Conservation (phyloP, 2,888 invertebrate species). For the Pyrrhosoma nymphula region DNA sequence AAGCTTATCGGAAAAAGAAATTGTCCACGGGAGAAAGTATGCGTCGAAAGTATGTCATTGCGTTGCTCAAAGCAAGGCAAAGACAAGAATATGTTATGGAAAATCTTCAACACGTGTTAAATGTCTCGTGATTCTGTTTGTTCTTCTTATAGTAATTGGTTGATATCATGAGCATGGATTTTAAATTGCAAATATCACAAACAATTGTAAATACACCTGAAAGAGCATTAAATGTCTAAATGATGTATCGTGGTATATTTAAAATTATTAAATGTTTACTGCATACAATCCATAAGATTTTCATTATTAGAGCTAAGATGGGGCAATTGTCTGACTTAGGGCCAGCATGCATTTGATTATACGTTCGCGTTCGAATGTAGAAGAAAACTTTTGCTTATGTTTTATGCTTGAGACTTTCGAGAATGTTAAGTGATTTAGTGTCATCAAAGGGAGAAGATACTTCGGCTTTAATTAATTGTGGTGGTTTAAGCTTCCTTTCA, state of each 20-base stretch:
- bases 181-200: slow-evolving; percentile 33
- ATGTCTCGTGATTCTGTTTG: neutral
- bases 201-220: slow-evolving; percentile 51
- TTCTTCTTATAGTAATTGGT: neutral
- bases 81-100: neutral
- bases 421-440: too few relatives aligned
- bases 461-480: too few relatives aligned
- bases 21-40: neutral
- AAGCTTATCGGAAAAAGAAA: neutral
- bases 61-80: slow-evolving; percentile 19
- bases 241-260: slow-evolving; percentile 49
- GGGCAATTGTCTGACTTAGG: neutral
- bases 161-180: slow-evolving; percentile 24
- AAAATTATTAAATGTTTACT: slow-evolving; percentile 51
- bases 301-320: neutral
- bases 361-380: too few relatives aligned
- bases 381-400: too few relatives aligned
- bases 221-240: slow-evolving; percentile 49
- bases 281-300: neutral
- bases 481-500: too few relatives aligned
- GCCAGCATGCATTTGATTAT: too few relatives aligned
- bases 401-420: too few relatives aligned
- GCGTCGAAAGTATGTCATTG: neutral
- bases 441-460: too few relatives aligned
- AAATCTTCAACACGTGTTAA: neutral